Evolutionary conservation across 2,113 vertebrate genomes (phyloP).

Genomic region (Mionectes macconnelli): DNA sequence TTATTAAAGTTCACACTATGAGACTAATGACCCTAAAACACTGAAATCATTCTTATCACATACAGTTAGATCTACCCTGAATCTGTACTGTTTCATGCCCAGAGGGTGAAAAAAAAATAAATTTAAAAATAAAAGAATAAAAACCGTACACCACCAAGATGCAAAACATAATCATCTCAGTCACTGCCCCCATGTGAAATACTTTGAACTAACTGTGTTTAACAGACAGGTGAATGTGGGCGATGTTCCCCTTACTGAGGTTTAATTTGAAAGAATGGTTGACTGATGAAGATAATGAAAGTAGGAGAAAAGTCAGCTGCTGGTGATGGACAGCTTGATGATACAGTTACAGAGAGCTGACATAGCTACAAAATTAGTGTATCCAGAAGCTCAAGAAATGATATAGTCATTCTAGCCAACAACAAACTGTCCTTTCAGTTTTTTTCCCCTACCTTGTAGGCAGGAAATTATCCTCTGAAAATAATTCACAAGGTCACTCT

Average conservation of each 20-base stretch:
- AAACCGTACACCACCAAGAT: not conserved
- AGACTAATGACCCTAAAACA: conserved; percentile 53
- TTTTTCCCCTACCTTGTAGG: not conserved
- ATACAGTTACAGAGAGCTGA: not conserved
- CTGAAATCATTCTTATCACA: conserved; percentile 14
- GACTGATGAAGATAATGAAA: not conserved
- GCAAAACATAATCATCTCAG: not conserved
- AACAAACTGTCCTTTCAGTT: not conserved
- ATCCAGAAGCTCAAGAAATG: not conserved
- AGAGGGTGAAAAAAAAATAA: not conserved
- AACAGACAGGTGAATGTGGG: not conserved
- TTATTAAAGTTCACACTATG: conserved; percentile 56
- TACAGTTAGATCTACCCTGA: not conserved
- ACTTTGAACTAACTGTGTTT: not conserved
- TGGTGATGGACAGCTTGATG: not conserved
- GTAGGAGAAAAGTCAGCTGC: not conserved
- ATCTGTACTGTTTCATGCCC: not conserved
- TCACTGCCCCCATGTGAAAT: not conserved
- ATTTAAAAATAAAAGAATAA: not conserved
- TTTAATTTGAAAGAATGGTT: not conserved
- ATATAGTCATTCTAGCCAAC: not conserved
- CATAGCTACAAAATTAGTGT: not conserved
- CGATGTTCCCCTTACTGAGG: not conserved
- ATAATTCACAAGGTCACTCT: not conserved
- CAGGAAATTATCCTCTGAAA: not conserved